Evolutionary conservation across 92 coral and sea anemone species (phyloP).

Genomic region (Pocillopora meandrina): DNA sequence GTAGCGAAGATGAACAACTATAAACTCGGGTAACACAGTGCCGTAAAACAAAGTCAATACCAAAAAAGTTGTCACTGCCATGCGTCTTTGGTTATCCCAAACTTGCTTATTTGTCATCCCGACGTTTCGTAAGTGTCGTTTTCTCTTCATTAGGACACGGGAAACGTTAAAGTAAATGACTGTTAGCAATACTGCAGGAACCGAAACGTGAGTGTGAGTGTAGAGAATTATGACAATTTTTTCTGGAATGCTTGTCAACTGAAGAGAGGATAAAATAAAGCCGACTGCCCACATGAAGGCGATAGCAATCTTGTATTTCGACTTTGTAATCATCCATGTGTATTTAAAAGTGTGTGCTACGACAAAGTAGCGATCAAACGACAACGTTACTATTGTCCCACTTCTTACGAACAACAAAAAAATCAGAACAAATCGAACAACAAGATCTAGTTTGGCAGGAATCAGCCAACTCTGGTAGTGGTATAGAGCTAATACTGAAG

Average conservation of each 20-base stretch:
- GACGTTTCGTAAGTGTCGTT: conserved; percentile 9
- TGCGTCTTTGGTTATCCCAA: conserved; percentile 18
- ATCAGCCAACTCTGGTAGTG: conserved; percentile 10
- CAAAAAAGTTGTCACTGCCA: conserved; percentile 39
- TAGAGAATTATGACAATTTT: conserved; percentile 28
- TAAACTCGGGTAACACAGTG: conserved; percentile 43
- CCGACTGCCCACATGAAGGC: conserved; percentile 38
- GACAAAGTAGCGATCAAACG: conserved; percentile 50
- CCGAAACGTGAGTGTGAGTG: conserved; percentile 55
- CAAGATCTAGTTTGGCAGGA: conserved; percentile 18
- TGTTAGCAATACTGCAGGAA: conserved; percentile 47
- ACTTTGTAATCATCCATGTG: conserved; percentile 31
- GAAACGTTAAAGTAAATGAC: conserved; percentile 45
- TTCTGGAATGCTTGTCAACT: conserved; percentile 45
- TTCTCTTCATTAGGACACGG: conserved; percentile 24
- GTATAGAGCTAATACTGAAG: conserved; percentile 16
- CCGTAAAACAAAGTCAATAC: conserved; percentile 40
- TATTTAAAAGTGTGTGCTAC: conserved; percentile 47
- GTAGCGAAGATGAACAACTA: conserved; percentile 33
- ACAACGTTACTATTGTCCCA: conserved; percentile 43
- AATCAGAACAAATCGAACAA: conserved; percentile 18
- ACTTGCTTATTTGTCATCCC: conserved; percentile 14
- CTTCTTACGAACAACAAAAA: conserved; percentile 43
- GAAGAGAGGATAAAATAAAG: conserved; percentile 39
- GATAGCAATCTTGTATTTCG: conserved; percentile 29